Percentiles rank a stretch among this genome's conserved stretches.
These are phyloP conservation scores for Actenoides hombroni DNA, from an alignment of 2,113 vertebrate genomes.

Conservation along the genomic window DNA sequence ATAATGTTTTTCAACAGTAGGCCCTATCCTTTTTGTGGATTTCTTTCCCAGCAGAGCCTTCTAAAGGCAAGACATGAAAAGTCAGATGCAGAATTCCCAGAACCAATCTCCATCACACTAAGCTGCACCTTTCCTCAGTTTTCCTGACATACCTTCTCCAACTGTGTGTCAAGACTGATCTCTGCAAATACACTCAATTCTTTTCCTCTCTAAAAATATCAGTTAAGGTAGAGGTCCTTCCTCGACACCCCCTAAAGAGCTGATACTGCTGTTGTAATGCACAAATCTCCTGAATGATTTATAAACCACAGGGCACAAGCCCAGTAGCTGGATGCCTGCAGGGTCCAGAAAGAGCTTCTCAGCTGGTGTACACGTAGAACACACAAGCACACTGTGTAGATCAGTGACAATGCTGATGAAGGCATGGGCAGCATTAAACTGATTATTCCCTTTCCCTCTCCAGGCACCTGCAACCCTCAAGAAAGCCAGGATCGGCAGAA, in stretches of 20 bases:
- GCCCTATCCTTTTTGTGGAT: background rate
- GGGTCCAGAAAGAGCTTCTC: background rate
- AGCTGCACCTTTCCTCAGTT: background rate
- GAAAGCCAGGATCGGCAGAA: background rate
- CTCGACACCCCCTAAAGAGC: background rate
- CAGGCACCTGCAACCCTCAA: background rate
- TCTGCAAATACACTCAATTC: background rate
- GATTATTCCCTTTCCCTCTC: background rate
- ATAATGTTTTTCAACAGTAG: background rate
- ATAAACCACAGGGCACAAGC: background rate
- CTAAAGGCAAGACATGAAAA: background rate
- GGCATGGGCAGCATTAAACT: background rate
- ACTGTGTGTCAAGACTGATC: background rate
- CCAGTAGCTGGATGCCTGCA: background rate
- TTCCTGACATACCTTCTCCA: background rate
- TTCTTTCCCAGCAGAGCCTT: background rate
- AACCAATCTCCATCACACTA: background rate
- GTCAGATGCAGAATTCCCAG: background rate
- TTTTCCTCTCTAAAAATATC: background rate
- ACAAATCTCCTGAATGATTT: background rate
- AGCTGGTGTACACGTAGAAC: background rate
- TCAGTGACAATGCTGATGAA: background rate
- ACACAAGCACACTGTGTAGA: rapidly evolving
- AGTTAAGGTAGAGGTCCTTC: background rate
- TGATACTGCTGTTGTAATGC: background rate